Evolutionary conservation across 1,140 invertebrate species (phyloP), one percentile per base, ranked within the genome.

Genomic region (Lordiphosa stackelbergi): DNA sequence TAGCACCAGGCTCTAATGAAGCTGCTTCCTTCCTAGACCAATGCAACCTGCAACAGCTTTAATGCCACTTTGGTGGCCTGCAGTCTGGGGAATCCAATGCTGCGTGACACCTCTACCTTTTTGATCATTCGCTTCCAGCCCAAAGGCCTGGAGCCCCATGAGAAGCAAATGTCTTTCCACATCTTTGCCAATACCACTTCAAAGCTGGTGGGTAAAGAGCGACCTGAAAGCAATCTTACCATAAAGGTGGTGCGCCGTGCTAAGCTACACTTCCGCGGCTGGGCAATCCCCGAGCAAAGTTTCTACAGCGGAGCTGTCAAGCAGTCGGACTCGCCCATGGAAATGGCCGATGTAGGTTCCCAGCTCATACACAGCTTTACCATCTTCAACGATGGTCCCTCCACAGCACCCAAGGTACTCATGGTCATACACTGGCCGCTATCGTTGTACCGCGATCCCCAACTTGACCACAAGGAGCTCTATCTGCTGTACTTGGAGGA

Each of bases 401-500:
- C 95, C 91, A 91, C 92, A 74, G 93, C 97, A 2, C 91, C 92
- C 5, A 91, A 91, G 28, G 89, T 97, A 0, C 91, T 93, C 73
- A 92, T 98, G n/a, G 89, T 90, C 22, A 94, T 99, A 56, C 90
- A 92, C 2, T 98, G 97, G 97, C 97, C 97, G 0, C 93, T 94
- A 78, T 95, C 97, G 89, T 92, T 97, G 1, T 92, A 93, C 13
- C 95, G 93, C 71, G 91, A 93, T 10, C 92, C 92, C 89, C 9
- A 62, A 24, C 49, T 40, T 16, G 64, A 47, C 2, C 22, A 37
- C 6, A 90, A 93, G 70, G 95, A 95, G 38, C 97, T 98, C 88
- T 97, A 96, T 93, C 89, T 98, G 8, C 89, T 98, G 0, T 98
- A 98, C 85, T 89, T 97, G 38, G 96, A 97, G 88, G 92, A 93